Conservation (phyloP, 1,140 invertebrate species). For the Camponotus floridanus region DNA sequence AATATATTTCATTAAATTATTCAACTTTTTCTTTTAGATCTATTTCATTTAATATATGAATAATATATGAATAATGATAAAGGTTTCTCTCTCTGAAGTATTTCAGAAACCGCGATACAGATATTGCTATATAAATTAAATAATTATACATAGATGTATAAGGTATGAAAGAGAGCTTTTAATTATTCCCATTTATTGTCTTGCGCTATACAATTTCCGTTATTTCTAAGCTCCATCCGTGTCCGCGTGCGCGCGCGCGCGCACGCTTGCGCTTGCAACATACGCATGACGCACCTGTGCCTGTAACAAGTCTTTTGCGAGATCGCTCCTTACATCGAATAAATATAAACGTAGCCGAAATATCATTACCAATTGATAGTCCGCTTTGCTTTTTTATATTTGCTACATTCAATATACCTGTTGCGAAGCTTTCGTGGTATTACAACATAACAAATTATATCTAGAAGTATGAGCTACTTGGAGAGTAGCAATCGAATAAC, state of each 20-base stretch:
- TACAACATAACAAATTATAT: constrained; percentile 47
- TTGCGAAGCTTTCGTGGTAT: constrained; percentile 60
- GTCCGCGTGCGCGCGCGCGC: background rate
- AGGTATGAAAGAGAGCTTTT: constrained; percentile 48
- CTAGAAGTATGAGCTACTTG: constrained; percentile 55
- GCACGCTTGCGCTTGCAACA: constrained; percentile 27
- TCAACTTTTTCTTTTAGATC: background rate
- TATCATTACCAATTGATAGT: constrained; percentile 45
- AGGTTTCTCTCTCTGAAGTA: background rate
- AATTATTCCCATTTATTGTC: constrained; percentile 82
- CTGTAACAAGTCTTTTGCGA: constrained; percentile 59
- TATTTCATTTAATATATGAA: background rate
- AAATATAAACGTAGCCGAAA: constrained; percentile 68
- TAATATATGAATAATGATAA: background rate
- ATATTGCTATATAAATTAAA: background rate
- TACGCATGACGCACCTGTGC: background rate
- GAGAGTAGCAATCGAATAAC: constrained; percentile 20
- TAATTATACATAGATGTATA: background rate
- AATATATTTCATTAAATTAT: background rate
- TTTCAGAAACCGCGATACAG: constrained; percentile 14
- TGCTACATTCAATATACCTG: constrained; percentile 19
- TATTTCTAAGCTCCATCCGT: constrained; percentile 61
- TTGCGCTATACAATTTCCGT: constrained; percentile 81
- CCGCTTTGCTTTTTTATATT: constrained; percentile 42
- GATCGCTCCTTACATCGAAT: constrained; percentile 69